Conservation (phyloP, 2,113 vertebrate genomes). For the Myodes glareolus region DNA sequence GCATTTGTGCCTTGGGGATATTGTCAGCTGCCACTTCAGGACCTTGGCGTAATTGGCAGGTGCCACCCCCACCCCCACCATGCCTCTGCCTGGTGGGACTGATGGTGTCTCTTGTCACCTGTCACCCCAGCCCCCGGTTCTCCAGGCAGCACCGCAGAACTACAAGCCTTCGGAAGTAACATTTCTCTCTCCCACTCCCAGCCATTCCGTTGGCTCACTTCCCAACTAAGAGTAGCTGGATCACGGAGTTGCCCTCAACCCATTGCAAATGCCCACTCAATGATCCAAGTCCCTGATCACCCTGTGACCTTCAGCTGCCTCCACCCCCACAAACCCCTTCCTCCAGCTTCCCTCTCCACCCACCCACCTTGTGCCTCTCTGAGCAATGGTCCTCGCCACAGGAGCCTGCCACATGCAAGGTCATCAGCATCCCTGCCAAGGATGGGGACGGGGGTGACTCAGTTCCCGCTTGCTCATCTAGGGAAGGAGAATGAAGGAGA, state of each 20-base stretch:
- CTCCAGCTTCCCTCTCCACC: constrained; percentile 9
- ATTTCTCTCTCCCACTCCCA: constrained; percentile 59
- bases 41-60: constrained; percentile 5
- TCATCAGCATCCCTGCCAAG: constrained; percentile 72
- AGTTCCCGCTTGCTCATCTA: constrained; percentile 79
- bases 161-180: constrained; percentile 41
- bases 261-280: not conserved
- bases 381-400: constrained; percentile 57
- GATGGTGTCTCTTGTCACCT: not conserved
- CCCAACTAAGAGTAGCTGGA: not conserved
- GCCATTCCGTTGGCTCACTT: constrained; percentile 23
- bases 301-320: constrained; percentile 22
- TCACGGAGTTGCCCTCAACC: not conserved
- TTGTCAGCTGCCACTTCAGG: constrained; percentile 16
- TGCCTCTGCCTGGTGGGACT: not conserved
- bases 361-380: constrained; percentile 40
- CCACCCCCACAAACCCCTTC: not conserved
- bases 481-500: not conserved
- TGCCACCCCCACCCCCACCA: not conserved
- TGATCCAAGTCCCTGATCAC: not conserved
- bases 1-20: not conserved
- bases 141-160: constrained; percentile 17
- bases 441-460: constrained; percentile 73
- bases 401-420: constrained; percentile 66
- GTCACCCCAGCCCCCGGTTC: constrained; percentile 9